A percentile compares a stretch with the other conserved stretches of the same genome.
phyloP scores from a whole-genome alignment of 2,113 vertebrate species.

The Phaethon lepturus region DNA sequence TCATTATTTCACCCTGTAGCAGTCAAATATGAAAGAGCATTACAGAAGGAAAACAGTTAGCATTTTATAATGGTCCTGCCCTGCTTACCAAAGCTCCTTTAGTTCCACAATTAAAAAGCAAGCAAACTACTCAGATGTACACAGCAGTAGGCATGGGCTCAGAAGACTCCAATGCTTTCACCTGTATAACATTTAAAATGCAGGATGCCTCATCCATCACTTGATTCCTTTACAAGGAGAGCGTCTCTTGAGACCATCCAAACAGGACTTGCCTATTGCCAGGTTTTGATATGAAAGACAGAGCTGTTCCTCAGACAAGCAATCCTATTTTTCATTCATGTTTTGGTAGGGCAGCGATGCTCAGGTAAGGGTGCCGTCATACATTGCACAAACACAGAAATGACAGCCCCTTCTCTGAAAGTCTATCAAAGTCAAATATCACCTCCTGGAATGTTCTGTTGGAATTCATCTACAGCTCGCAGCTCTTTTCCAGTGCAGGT shows the following conservation, averaged over 20 bases:
- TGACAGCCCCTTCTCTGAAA: background rate
- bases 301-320: constrained; percentile 17
- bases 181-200: background rate
- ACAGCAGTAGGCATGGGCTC: background rate
- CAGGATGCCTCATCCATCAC: background rate
- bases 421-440: background rate
- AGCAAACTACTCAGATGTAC: background rate
- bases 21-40: background rate
- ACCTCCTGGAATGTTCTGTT: background rate
- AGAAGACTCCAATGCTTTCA: background rate
- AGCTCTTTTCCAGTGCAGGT: background rate
- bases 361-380: background rate
- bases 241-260: background rate
- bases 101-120: background rate
- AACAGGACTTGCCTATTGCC: background rate
- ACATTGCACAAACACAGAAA: background rate
- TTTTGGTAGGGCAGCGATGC: background rate
- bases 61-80: background rate
- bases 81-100: background rate
- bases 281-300: constrained; percentile 15
- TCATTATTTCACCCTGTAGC: constrained; percentile 18
- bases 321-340: background rate
- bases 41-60: background rate
- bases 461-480: background rate
- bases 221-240: background rate